These are phyloP conservation scores for Diplodus sargus DNA, from an alignment of 2,797 vertebrate species.

Conservation along the genomic window DNA sequence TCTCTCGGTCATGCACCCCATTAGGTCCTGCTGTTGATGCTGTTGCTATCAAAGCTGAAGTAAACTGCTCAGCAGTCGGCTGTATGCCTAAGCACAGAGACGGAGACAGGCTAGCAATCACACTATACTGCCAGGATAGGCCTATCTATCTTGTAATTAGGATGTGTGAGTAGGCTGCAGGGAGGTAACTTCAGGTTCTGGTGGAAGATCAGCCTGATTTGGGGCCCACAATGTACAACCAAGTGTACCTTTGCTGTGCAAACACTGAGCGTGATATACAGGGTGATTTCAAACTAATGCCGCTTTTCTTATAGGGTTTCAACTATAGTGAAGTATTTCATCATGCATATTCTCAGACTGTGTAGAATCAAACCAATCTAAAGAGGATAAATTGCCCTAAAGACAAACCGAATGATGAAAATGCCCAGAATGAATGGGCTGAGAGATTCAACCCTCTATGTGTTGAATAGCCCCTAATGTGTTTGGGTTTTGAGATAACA, in stretches of 20 bases:
- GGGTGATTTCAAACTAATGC: constrained; percentile 65
- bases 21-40: constrained; percentile 80
- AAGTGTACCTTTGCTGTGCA: constrained; percentile 51
- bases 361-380: constrained; percentile 75
- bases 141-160: constrained; percentile 78
- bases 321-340: constrained; percentile 75
- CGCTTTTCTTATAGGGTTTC: constrained; percentile 67
- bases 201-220: constrained; percentile 46
- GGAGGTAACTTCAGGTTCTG: constrained; percentile 65
- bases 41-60: constrained; percentile 81
- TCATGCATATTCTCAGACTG: constrained; percentile 74
- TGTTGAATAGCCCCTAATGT: constrained; percentile 82
- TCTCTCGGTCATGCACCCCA: constrained; percentile 83
- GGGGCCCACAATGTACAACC: constrained; percentile 22
- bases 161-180: constrained; percentile 71
- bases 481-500: constrained; percentile 83
- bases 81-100: constrained; percentile 78
- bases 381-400: constrained; percentile 78
- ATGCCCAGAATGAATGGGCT: constrained; percentile 74
- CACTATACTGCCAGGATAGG: constrained; percentile 56
- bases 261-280: constrained; percentile 16
- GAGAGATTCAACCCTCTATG: constrained; percentile 74
- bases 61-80: constrained; percentile 78
- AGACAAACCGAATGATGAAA: constrained; percentile 79
- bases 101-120: constrained; percentile 66